phyloP scores from a whole-genome alignment of 2,113 vertebrate species.

The Centropus unirufus region DNA sequence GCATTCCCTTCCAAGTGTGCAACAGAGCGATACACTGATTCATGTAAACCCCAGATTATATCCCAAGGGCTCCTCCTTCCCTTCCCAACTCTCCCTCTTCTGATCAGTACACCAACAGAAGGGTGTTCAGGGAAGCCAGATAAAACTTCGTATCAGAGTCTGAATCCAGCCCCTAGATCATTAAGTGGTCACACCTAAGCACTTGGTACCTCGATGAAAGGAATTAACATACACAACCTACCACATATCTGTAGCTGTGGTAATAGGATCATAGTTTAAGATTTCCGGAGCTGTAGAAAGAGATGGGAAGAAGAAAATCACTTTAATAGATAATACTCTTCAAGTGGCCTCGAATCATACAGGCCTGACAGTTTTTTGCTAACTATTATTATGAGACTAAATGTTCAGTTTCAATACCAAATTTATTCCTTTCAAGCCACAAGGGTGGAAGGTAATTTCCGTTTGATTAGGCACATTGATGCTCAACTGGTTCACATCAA shows the following conservation, averaged over 20 bases:
- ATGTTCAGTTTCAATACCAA: neutral
- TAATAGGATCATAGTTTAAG: slow-evolving; percentile 96
- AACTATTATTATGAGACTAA: neutral
- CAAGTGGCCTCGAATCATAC: neutral
- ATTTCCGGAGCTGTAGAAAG: slow-evolving; percentile 90
- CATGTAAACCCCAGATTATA: neutral
- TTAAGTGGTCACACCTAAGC: neutral
- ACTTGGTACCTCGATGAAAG: neutral
- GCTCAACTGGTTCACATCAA: neutral
- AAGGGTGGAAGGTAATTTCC: neutral
- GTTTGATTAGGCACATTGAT: fast-evolving
- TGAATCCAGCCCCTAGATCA: neutral
- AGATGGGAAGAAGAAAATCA: neutral
- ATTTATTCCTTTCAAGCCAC: neutral
- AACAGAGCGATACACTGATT: neutral
- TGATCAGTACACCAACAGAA: neutral
- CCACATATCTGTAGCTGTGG: slow-evolving; percentile 97
- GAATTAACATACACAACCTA: slow-evolving; percentile 70
- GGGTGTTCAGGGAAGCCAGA: neutral
- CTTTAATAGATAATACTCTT: neutral
- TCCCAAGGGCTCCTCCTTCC: neutral
- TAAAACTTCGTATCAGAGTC: neutral
- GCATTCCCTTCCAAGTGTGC: neutral
- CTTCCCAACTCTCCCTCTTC: neutral
- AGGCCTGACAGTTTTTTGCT: neutral